Base-by-base conservation (phyloP, 2,113 vertebrate species). In the Aleadryas rufinucha region DNA sequence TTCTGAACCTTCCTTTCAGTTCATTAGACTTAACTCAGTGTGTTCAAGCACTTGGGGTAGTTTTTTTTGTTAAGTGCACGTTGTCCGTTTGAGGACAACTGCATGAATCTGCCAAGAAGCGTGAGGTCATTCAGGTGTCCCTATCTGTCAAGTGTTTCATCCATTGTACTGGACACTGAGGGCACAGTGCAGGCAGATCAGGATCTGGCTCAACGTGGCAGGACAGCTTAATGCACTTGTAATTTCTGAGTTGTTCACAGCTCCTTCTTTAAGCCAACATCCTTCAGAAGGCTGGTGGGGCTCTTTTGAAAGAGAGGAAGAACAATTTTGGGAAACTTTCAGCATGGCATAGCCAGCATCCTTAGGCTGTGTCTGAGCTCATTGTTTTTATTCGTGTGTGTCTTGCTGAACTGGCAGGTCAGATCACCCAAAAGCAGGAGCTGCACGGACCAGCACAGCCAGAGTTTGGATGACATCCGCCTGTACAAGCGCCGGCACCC, bases 391-490 rank as follows among this genome's bases (percentile, higher is more conserved):
- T 68, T 57, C 0, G 0, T 23, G 13, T 72, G 6, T 78, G 21
- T 93, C 37, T 92, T 59, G 37, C 94, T 95, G 91, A 96, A 95
- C 75, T 81, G 61, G 37, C 94, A 99, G 98, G 84, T 97, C 35
- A 70, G 74, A 50, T 97, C 97, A 0, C 91, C 95, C 30, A 97
- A 91, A 82, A 49, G 54, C 5, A 96, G 97, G 30, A 87, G 92
- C 78, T 93, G 82, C 10, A 60, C 89, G 1, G 98, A 98, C 47
- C 96, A 97, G 28, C 98, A 98, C 93, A 98, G 98, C 95, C 98
- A 97, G 90, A 98, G 98, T 86, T 96, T 98, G 79, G 98, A 99
- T 37, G 98, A 98, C 66, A 79, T 98, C 10, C 97, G 97, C 56
- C 89, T 97, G 21, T 93, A 97, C 77, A 97, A 97, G 42, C 97